Evolutionary conservation across 2,797 vertebrate species (phyloP).

Genomic region (Pseudotriccus pelzelni): DNA sequence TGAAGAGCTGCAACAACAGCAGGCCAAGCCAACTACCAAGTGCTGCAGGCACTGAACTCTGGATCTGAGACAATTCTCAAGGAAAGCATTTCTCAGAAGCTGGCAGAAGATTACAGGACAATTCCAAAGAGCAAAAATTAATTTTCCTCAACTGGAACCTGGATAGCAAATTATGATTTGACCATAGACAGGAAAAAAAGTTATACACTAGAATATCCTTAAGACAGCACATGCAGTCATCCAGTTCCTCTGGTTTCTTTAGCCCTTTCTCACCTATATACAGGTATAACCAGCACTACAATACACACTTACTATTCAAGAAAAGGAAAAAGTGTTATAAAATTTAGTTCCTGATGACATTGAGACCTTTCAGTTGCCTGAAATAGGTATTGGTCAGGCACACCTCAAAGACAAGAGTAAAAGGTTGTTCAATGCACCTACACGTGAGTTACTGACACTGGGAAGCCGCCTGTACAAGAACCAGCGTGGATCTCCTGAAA

Average conservation of each 20-base stretch:
- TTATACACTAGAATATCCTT: neutral
- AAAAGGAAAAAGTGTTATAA: neutral
- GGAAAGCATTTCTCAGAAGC: neutral
- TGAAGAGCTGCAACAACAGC: neutral
- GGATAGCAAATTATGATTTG: neutral
- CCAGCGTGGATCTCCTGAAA: constrained; percentile 24
- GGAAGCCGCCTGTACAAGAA: neutral
- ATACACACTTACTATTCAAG: neutral
- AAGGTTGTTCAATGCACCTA: neutral
- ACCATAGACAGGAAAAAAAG: neutral
- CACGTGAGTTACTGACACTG: neutral
- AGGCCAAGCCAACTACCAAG: neutral
- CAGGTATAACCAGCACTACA: neutral
- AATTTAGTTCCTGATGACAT: neutral
- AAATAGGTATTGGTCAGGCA: neutral
- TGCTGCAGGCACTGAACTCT: neutral
- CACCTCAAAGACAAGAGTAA: neutral
- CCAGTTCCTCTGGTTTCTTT: neutral
- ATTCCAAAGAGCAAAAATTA: neutral
- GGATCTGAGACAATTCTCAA: neutral
- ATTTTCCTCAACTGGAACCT: neutral
- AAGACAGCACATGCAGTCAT: neutral
- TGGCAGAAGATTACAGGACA: neutral
- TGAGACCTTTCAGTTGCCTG: neutral
- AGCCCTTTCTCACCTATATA: neutral